phyloP scores from a whole-genome alignment of 2,797 vertebrate species.

The Neomorphus geoffroyi region DNA sequence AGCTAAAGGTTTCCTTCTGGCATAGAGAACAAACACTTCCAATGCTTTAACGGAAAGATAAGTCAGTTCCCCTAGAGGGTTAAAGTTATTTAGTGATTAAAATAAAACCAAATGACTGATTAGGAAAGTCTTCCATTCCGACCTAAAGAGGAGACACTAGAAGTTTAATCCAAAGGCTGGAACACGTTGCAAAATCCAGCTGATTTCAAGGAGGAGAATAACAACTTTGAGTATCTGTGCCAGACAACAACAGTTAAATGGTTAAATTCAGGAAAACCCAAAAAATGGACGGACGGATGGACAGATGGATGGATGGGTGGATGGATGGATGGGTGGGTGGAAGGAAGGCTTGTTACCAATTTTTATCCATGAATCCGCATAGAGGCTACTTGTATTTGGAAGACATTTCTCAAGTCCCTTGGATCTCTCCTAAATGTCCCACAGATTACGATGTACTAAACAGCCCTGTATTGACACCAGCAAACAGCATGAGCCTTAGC shows the following conservation, averaged over 20 bases:
- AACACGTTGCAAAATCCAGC: not conserved
- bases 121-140: not conserved
- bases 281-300: not conserved
- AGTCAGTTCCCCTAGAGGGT: not conserved
- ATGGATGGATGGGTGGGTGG: no score
- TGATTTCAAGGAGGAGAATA: not conserved
- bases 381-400: not conserved
- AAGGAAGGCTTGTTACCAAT: not conserved
- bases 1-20: not conserved
- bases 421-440: not conserved
- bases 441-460: not conserved
- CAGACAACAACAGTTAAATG: not conserved
- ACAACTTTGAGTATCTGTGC: not conserved
- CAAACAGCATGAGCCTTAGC: not conserved
- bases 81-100: not conserved
- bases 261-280: not conserved
- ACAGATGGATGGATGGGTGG: no score
- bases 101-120: not conserved
- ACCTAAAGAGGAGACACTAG: not conserved
- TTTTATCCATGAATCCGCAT: not conserved
- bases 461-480: not conserved
- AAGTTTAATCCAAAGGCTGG: not conserved
- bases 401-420: not conserved
- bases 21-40: not conserved
- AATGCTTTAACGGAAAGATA: not conserved